Percentiles rank a stretch among this genome's conserved stretches.
These are phyloP conservation scores for Samia ricini DNA, from an alignment of 1,140 invertebrate genomes.

Conservation along the genomic window DNA sequence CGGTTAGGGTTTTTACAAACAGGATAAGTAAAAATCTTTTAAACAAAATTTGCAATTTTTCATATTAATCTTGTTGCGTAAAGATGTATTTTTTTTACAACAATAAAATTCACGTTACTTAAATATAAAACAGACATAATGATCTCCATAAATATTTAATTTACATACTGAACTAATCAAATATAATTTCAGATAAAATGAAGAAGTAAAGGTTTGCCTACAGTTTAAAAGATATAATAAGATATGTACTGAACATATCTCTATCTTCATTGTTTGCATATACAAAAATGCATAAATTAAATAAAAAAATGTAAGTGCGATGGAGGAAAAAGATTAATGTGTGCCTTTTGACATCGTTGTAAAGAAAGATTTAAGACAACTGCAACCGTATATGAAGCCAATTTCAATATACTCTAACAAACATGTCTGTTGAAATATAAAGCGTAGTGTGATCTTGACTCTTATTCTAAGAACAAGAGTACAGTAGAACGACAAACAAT, in stretches of 20 bases:
- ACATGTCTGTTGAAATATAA: neutral
- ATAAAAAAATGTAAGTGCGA: too few relatives aligned
- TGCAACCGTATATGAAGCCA: neutral
- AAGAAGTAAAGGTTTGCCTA: neutral
- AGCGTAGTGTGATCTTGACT: neutral
- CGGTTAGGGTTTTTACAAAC: too few relatives aligned
- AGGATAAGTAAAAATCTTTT: too few relatives aligned
- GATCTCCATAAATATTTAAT: neutral
- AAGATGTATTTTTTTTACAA: too few relatives aligned
- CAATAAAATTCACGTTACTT: too few relatives aligned
- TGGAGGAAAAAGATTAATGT: too few relatives aligned
- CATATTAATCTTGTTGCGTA: too few relatives aligned
- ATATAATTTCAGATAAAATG: neutral
- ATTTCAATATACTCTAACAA: neutral
- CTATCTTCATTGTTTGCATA: neutral
- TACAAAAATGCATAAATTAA: neutral
- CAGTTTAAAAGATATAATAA: too few relatives aligned
- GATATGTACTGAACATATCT: neutral
- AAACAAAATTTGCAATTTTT: too few relatives aligned
- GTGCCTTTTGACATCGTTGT: too few relatives aligned
- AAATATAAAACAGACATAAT: neutral
- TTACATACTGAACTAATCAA: neutral
- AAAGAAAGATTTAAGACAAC: neutral
- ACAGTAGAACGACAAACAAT: neutral
- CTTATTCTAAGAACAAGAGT: slow-evolving; percentile 10